These are phyloP conservation scores for Pedionomus torquatus DNA, from an alignment of 2,113 vertebrate genomes.

Conservation along the genomic window DNA sequence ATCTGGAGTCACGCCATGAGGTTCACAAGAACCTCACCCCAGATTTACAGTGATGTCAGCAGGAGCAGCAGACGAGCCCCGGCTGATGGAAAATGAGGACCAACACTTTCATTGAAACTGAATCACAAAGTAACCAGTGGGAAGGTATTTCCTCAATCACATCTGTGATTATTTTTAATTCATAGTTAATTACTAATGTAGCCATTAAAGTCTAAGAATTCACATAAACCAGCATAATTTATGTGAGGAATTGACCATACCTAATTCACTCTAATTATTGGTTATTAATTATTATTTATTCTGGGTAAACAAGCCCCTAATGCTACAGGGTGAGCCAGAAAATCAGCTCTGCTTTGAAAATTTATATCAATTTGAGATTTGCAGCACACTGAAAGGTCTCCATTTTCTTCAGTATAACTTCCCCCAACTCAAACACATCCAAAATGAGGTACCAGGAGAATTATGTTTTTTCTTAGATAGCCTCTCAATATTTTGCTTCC, in stretches of 20 bases:
- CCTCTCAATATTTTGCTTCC: not conserved
- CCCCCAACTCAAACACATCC: not conserved
- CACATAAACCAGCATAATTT: conserved; percentile 28
- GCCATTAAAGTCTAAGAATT: not conserved
- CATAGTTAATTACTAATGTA: conserved; percentile 29
- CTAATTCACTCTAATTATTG: not conserved
- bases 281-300: not conserved
- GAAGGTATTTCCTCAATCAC: conserved; percentile 6
- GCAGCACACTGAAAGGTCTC: not conserved
- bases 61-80: not conserved
- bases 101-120: not conserved
- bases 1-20: conserved; percentile 27
- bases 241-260: not conserved
- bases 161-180: conserved; percentile 31
- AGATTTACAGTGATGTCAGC: conserved; percentile 39
- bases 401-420: not conserved
- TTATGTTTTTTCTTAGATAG: not conserved
- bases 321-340: not conserved
- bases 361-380: not conserved
- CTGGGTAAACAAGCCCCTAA: not conserved
- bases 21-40: not conserved
- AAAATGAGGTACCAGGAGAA: not conserved
- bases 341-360: not conserved
- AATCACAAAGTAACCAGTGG: not conserved
- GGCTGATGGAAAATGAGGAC: not conserved